Evolutionary conservation across 2,888 invertebrate genomes (phyloP).

Genomic region (Drosophila neotestacea): DNA sequence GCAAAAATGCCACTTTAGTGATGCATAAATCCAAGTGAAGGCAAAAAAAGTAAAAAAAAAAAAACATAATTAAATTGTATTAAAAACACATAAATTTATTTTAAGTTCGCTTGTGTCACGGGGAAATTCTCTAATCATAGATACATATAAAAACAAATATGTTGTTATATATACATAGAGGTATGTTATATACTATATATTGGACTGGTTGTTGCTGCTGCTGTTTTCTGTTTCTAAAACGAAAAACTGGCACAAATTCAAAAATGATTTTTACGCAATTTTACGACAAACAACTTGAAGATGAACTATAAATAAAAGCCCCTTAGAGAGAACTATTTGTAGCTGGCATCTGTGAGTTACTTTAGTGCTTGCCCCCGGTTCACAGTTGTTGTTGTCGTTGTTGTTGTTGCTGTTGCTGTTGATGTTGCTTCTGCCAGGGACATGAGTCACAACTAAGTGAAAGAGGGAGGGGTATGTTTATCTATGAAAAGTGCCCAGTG

Average conservation of each 20-base stretch:
- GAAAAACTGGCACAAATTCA: conserved; percentile 79
- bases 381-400: not conserved
- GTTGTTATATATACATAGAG: conserved; percentile 6
- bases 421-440: conserved; percentile 35
- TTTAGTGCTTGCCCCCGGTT: conserved; percentile 20
- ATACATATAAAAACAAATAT: conserved; percentile 25
- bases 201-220: conserved; percentile 37
- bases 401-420: conserved; percentile 7
- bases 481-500: conserved; percentile 65
- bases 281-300: conserved; percentile 78
- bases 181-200: conserved; percentile 26
- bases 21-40: conserved; percentile 10
- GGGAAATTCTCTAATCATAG: conserved; percentile 50
- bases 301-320: conserved; percentile 75
- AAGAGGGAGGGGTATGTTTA: conserved; percentile 52
- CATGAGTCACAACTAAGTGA: conserved; percentile 59
- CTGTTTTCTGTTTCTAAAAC: conserved; percentile 38
- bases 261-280: conserved; percentile 80
- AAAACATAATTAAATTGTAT: conserved; percentile 66
- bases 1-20: not conserved
- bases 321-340: conserved; percentile 70
- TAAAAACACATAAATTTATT: conserved; percentile 77
- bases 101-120: conserved; percentile 48
- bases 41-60: conserved; percentile 20
- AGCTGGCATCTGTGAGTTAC: conserved; percentile 58